Conservation (phyloP, 2,797 vertebrate genomes). For the Bovichtus variegatus region DNA sequence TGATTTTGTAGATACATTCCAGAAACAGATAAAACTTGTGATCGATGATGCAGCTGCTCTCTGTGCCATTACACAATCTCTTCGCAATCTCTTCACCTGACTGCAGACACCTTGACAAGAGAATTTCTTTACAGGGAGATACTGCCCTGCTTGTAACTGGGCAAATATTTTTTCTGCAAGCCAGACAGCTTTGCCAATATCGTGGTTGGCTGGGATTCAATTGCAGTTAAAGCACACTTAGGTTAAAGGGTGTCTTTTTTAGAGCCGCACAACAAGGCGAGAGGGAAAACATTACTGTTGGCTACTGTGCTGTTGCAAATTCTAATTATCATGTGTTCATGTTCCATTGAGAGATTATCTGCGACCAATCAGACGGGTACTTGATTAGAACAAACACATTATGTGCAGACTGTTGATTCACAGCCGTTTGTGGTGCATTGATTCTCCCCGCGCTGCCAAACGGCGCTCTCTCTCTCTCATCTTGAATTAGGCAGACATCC, state of each 20-base stretch:
- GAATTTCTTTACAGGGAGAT: constrained; percentile 67
- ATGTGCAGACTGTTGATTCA: constrained; percentile 79
- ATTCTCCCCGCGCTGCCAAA: constrained; percentile 74
- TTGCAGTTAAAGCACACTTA: constrained; percentile 75
- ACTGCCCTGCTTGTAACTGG: constrained; percentile 70
- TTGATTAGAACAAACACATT: constrained; percentile 82
- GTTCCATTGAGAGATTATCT: constrained; percentile 82
- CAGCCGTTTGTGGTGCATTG: constrained; percentile 74
- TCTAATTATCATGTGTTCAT: constrained; percentile 79
- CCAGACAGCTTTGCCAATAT: constrained; percentile 80
- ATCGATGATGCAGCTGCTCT: constrained; percentile 3
- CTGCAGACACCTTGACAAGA: constrained; percentile 65
- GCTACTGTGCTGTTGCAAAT: constrained; percentile 70
- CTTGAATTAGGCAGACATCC: constrained; percentile 75
- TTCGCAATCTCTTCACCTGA: constrained; percentile 58
- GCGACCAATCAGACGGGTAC: constrained; percentile 73
- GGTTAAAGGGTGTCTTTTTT: constrained; percentile 73
- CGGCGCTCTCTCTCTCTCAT: constrained; percentile 62
- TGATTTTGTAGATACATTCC: constrained; percentile 47
- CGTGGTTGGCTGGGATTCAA: constrained; percentile 78
- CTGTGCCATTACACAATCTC: constrained; percentile 31
- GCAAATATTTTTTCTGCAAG: constrained; percentile 78
- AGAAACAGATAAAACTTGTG: constrained; percentile 22
- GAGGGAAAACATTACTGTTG: constrained; percentile 63
- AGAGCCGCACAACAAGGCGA: constrained; percentile 58